phyloP scores from a whole-genome alignment of 2,888 invertebrate species.

The Drosophila ustulata region DNA sequence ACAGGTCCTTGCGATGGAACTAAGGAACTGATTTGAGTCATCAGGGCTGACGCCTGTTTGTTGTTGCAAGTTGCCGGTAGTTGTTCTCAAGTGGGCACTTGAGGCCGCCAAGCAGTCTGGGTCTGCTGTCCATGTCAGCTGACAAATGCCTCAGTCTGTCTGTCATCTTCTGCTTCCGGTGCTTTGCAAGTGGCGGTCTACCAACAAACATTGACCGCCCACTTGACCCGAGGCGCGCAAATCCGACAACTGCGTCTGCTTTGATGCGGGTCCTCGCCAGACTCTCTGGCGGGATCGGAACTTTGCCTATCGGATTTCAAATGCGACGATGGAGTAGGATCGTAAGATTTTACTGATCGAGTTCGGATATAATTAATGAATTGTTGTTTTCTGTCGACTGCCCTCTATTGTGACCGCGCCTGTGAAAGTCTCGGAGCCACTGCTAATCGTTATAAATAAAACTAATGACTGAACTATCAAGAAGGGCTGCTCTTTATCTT shows the following conservation, averaged over 20 bases:
- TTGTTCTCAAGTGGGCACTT: slow-evolving; percentile 68
- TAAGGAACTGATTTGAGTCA: too few species aligned
- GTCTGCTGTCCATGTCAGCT: slow-evolving; percentile 12
- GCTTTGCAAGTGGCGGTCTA: slow-evolving; percentile 63
- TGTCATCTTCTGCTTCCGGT: slow-evolving; percentile 60
- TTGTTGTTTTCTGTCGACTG: slow-evolving; percentile 40
- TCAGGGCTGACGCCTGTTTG: slow-evolving; percentile 33
- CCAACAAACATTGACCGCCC: slow-evolving; percentile 69
- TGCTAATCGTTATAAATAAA: too few species aligned
- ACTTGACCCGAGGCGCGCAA: slow-evolving; percentile 55
- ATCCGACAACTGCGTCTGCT: slow-evolving; percentile 29
- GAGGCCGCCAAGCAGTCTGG: slow-evolving; percentile 76
- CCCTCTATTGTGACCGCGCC: slow-evolving; percentile 43
- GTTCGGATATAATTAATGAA: slow-evolving; percentile 55
- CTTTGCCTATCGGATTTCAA: slow-evolving; percentile 72
- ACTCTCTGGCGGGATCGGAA: slow-evolving; percentile 65
- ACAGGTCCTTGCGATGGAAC: background rate
- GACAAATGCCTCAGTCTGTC: slow-evolving; percentile 30
- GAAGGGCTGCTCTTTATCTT: too few species aligned
- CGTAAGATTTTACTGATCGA: background rate
- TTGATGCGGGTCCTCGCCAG: slow-evolving; percentile 46
- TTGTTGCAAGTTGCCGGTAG: slow-evolving; percentile 26
- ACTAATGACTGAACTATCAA: too few species aligned
- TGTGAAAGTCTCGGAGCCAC: background rate
- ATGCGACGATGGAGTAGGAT: slow-evolving; percentile 40